phyloP scores from a whole-genome alignment of 2,113 vertebrate species.

The Smithornis capensis region DNA sequence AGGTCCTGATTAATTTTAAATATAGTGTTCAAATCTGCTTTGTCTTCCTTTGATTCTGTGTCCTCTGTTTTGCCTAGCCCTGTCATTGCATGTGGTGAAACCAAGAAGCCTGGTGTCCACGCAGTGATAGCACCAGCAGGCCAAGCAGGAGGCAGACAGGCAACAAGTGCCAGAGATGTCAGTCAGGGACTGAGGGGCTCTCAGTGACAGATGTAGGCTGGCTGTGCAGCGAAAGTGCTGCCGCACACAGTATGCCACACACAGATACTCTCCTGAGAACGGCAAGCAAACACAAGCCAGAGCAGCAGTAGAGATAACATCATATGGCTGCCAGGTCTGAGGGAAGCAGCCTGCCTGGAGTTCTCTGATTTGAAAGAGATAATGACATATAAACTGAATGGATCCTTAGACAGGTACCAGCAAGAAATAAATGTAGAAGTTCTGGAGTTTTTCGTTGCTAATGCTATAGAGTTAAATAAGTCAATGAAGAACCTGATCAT shows the following conservation, averaged over 20 bases:
- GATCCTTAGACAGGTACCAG: neutral
- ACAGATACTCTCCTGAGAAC: neutral
- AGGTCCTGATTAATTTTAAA: neutral
- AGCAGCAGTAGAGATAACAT: neutral
- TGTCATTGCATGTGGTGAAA: fast-evolving
- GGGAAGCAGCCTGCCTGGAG: neutral
- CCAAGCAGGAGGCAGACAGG: neutral
- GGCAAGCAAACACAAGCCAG: neutral
- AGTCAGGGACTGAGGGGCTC: neutral
- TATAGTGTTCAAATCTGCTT: neutral
- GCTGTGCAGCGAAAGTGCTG: neutral
- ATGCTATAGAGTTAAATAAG: neutral
- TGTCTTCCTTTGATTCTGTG: neutral
- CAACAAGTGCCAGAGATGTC: no score
- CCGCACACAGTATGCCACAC: fast-evolving
- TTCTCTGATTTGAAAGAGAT: neutral
- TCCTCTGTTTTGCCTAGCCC: neutral
- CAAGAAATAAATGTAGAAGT: neutral
- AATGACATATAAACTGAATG: neutral
- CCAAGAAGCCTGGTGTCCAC: no score
- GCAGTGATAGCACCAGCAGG: no score
- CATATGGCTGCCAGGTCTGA: neutral
- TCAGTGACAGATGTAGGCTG: neutral
- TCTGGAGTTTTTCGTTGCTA: neutral
- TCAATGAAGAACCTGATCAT: neutral